Evolutionary conservation across 2,888 invertebrate genomes (phyloP).

Genomic region (Leucophora obtusa): DNA sequence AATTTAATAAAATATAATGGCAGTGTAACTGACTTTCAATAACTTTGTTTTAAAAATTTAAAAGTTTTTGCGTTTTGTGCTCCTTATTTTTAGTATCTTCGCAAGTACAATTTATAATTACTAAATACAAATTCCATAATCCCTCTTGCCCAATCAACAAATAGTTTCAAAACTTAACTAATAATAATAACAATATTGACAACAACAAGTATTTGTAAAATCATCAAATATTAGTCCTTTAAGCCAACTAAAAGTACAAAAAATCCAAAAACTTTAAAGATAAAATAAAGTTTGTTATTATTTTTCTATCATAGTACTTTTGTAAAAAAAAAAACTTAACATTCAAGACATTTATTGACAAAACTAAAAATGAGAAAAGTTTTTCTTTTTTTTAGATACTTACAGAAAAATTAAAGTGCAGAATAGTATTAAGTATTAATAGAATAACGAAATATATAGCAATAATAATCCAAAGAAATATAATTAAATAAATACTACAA

Average conservation of each 20-base stretch:
- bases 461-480: slow-evolving; percentile 32
- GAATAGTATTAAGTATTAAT: slow-evolving; percentile 13
- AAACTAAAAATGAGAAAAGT: slow-evolving; percentile 48
- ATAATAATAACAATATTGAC: slow-evolving; percentile 28
- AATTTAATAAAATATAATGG: too few species aligned
- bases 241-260: slow-evolving; percentile 27
- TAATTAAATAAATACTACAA: slow-evolving; percentile 7
- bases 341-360: slow-evolving; percentile 46
- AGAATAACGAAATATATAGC: slow-evolving; percentile 13
- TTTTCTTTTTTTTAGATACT: neutral
- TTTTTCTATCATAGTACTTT: neutral
- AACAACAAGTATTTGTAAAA: slow-evolving; percentile 25
- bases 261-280: slow-evolving; percentile 31
- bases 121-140: neutral
- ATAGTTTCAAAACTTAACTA: slow-evolving; percentile 35
- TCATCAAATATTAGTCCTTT: slow-evolving; percentile 26
- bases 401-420: slow-evolving; percentile 6
- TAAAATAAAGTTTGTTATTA: slow-evolving; percentile 37
- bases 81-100: too few species aligned
- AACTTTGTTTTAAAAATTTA: too few species aligned
- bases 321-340: neutral
- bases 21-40: too few species aligned
- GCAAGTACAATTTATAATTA: too few species aligned
- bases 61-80: too few species aligned
- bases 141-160: neutral